phyloP scores from a whole-genome alignment of 1,140 invertebrate genomes.

The Drosophila quadrilineata region DNA sequence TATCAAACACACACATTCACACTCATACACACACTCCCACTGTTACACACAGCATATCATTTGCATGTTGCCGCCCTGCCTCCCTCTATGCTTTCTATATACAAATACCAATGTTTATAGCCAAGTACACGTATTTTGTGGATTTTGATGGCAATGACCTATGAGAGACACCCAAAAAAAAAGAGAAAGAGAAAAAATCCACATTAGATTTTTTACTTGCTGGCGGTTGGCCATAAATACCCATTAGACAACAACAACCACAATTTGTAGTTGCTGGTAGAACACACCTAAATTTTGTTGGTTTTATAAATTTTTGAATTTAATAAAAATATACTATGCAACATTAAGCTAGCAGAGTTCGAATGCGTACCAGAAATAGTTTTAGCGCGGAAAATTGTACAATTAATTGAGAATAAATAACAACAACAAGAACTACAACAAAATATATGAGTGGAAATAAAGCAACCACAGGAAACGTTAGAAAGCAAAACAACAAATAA shows the following conservation, averaged over 20 bases:
- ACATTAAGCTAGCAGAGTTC: too few species aligned
- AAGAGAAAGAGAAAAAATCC: too few species aligned
- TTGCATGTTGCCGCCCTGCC: neutral
- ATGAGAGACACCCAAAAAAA: slow-evolving; percentile 9
- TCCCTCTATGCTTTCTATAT: too few species aligned
- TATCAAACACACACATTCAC: neutral
- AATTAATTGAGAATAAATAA: slow-evolving; percentile 63
- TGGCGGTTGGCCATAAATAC: slow-evolving; percentile 55
- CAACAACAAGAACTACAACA: slow-evolving; percentile 14
- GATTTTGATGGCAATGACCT: slow-evolving; percentile 32
- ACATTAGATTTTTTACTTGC: slow-evolving; percentile 8
- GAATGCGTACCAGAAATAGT: slow-evolving; percentile 39
- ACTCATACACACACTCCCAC: neutral
- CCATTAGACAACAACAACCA: slow-evolving; percentile 43
- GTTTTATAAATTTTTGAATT: slow-evolving; percentile 32
- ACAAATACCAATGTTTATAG: slow-evolving; percentile 9
- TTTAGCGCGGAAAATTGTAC: slow-evolving; percentile 42
- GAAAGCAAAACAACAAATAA: slow-evolving; percentile 24
- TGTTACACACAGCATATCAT: neutral
- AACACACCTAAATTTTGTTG: slow-evolving; percentile 53
- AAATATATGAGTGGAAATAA: slow-evolving; percentile 49
- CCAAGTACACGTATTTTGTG: neutral
- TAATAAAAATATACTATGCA: slow-evolving; percentile 50
- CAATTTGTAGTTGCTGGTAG: slow-evolving; percentile 34
- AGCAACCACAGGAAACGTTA: slow-evolving; percentile 42